Conservation (phyloP, 2,888 invertebrate species). For the Ferdinandea cuprea region DNA sequence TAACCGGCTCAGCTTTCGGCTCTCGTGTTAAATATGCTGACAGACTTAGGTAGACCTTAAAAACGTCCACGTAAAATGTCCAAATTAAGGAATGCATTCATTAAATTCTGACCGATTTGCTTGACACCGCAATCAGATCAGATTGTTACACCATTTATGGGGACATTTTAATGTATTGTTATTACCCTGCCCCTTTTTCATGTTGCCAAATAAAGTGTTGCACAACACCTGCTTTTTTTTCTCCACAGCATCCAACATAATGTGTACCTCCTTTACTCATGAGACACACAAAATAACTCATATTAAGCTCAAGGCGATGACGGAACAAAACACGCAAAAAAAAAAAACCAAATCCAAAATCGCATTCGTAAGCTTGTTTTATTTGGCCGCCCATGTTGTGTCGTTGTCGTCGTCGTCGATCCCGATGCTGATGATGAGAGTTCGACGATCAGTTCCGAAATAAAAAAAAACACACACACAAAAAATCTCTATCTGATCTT, state of each 20-base stretch:
- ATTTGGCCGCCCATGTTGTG: constrained; percentile 51
- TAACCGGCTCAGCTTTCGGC: too few species aligned
- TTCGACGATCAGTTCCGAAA: constrained; percentile 45
- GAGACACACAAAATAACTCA: constrained; percentile 61
- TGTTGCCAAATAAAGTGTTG: constrained; percentile 30
- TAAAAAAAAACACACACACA: not conserved
- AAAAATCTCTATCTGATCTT: constrained; percentile 18
- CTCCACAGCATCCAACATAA: not conserved
- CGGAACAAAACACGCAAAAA: constrained; percentile 18
- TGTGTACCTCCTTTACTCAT: too few species aligned
- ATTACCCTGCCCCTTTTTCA: not conserved
- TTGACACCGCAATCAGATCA: constrained; percentile 1
- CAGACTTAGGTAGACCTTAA: too few species aligned
- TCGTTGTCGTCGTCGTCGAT: too few species aligned
- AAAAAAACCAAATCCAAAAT: constrained; percentile 9
- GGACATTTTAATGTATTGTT: not conserved
- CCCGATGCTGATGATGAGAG: constrained; percentile 32
- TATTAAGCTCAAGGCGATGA: constrained; percentile 70
- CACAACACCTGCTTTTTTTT: constrained; percentile 45
- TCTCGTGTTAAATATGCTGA: too few species aligned
- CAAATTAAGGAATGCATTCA: not conserved
- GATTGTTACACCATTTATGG: constrained; percentile 12
- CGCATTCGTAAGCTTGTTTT: constrained; percentile 39
- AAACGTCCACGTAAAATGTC: not conserved
- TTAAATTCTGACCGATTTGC: not conserved